Evolutionary conservation across 1,140 invertebrate genomes (phyloP).

Genomic region (Ceratina japonica): DNA sequence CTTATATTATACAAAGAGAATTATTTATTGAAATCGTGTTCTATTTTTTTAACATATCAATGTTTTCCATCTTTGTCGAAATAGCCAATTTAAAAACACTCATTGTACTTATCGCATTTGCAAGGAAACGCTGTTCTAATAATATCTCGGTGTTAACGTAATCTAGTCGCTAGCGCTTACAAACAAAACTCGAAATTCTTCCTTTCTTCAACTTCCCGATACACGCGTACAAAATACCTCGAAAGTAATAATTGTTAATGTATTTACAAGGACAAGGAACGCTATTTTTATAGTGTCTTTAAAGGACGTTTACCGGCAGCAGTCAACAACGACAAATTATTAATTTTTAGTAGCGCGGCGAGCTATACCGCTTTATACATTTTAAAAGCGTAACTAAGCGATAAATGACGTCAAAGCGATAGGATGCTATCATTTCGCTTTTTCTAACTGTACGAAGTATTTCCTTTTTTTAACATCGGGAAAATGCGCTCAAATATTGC

Average conservation of each 20-base stretch:
- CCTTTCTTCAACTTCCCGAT: neutral
- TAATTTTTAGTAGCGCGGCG: slow-evolving; percentile 21
- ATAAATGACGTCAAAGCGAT: slow-evolving; percentile 57
- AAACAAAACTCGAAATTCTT: neutral
- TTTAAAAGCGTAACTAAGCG: slow-evolving; percentile 44
- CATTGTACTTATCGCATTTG: neutral
- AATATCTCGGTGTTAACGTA: neutral
- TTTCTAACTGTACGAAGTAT: neutral
- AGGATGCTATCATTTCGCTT: slow-evolving; percentile 45
- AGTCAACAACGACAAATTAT: slow-evolving; percentile 32
- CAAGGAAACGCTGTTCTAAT: neutral
- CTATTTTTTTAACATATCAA: neutral
- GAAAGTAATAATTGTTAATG: neutral
- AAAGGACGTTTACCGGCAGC: neutral
- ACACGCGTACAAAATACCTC: slow-evolving; percentile 2
- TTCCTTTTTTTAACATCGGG: slow-evolving; percentile 7
- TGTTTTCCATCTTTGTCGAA: neutral
- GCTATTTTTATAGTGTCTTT: slow-evolving; percentile 9
- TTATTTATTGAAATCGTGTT: slow-evolving; percentile 21
- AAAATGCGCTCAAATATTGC: slow-evolving; percentile 1
- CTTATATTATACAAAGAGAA: neutral
- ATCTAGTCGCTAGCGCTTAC: neutral
- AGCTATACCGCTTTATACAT: slow-evolving; percentile 56
- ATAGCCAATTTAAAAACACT: neutral
- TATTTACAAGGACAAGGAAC: slow-evolving; percentile 29